Evolutionary conservation across 2,113 vertebrate genomes (phyloP).

Genomic region (Podarcis raffonei): DNA sequence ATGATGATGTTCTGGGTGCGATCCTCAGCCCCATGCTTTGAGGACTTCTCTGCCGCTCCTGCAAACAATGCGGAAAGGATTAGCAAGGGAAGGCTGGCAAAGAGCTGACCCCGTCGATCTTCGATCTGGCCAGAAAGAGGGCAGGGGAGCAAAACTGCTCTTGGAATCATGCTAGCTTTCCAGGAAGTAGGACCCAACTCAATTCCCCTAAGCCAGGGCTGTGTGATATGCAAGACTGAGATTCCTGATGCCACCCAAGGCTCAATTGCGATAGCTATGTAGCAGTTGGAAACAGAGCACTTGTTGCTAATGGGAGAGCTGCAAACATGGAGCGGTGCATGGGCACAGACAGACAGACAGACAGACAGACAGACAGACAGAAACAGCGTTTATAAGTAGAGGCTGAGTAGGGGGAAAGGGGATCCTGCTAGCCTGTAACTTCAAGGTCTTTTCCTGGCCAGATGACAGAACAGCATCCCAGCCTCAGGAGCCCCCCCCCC

Average conservation of each 20-base stretch:
- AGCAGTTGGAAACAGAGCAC: not conserved
- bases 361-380: too few species aligned
- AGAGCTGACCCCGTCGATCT: not conserved
- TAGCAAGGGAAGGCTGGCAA: not conserved
- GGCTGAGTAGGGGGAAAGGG: not conserved
- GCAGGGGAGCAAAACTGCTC: not conserved
- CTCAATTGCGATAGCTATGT: not conserved
- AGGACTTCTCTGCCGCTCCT: conserved; percentile 98
- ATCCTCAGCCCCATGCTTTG: conserved; percentile 95
- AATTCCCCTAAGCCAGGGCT: not conserved
- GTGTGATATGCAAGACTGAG: not conserved
- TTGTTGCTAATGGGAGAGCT: not conserved
- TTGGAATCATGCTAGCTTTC: not conserved
- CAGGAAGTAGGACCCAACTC: not conserved
- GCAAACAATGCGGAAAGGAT: conserved; percentile 29
- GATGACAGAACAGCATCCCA: too few species aligned
- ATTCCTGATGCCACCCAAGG: not conserved
- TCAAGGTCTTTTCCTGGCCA: not conserved
- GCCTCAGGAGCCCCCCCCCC: too few species aligned
- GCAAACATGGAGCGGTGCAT: not conserved
- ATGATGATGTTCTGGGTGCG: conserved; percentile 98
- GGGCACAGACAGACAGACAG: too few species aligned
- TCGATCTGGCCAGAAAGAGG: not conserved
- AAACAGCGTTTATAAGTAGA: not conserved
- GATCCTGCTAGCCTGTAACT: not conserved